Conservation (phyloP, 2,888 invertebrate genomes). For the Eugnorisma glareosa region DNA sequence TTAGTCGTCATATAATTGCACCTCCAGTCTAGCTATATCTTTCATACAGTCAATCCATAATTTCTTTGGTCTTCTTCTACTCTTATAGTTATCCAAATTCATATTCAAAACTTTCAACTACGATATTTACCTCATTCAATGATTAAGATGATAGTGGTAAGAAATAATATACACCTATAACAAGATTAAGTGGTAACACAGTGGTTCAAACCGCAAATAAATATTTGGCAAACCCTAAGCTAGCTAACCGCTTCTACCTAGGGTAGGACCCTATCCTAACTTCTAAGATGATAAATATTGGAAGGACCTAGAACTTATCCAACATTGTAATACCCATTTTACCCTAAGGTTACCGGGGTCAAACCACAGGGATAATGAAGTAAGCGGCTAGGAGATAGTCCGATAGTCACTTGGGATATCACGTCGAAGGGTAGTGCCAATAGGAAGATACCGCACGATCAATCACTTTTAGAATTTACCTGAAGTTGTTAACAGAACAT, state of each 20-base stretch:
- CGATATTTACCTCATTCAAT: not conserved
- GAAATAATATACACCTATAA: not conserved
- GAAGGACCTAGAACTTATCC: constrained; percentile 7
- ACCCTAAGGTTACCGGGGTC: constrained; percentile 20
- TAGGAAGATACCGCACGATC: not conserved
- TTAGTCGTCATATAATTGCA: not conserved
- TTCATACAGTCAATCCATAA: not conserved
- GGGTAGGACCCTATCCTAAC: not conserved
- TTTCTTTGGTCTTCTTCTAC: not conserved
- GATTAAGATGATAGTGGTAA: not conserved
- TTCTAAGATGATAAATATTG: constrained; percentile 7
- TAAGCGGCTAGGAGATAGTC: constrained; percentile 8
- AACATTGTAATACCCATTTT: constrained; percentile 21
- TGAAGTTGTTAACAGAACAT: not conserved
- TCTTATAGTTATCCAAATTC: not conserved
- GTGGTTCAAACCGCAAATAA: constrained; percentile 1
- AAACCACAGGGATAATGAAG: constrained; percentile 42
- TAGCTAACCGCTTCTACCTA: not conserved
- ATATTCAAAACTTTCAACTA: not conserved
- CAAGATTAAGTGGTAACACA: not conserved
- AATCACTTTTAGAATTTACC: not conserved
- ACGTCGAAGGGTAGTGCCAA: constrained; percentile 8
- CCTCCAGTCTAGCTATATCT: not conserved
- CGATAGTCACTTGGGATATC: constrained; percentile 22
- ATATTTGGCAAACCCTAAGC: constrained; percentile 12